phyloP scores from a whole-genome alignment of 2,113 vertebrate genomes.

The Marcusenius ussheri region DNA sequence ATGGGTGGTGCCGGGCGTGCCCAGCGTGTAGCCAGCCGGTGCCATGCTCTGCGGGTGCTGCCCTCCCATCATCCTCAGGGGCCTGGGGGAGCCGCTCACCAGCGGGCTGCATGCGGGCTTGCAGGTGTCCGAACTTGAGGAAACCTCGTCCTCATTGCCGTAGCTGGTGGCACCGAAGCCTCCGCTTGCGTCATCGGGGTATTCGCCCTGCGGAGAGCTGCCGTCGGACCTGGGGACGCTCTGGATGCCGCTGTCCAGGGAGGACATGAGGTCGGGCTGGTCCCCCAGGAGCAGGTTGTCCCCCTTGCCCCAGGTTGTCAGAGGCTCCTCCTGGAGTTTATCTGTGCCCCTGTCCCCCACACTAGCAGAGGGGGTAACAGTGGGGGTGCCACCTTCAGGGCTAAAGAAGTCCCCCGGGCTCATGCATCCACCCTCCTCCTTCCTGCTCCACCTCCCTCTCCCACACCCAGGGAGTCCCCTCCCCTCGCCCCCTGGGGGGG shows the following conservation, averaged over 20 bases:
- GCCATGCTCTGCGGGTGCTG: constrained; percentile 75
- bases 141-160: constrained; percentile 86
- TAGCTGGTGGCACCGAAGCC: constrained; percentile 70
- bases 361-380: constrained; percentile 68
- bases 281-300: constrained; percentile 81
- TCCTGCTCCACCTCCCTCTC: constrained; percentile 77
- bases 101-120: constrained; percentile 79
- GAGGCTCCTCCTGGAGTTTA: constrained; percentile 77
- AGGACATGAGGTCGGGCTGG: constrained; percentile 89
- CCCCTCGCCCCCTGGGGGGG: constrained; percentile 75
- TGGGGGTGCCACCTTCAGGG: constrained; percentile 71
- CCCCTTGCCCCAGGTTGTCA: constrained; percentile 86
- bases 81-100: constrained; percentile 78
- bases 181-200: constrained; percentile 66
- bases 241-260: constrained; percentile 89
- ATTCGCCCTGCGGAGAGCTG: constrained; percentile 86
- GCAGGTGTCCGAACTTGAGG: constrained; percentile 79
- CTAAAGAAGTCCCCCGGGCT: constrained; percentile 93
- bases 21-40: constrained; percentile 75
- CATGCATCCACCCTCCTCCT: constrained; percentile 94
- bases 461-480: constrained; percentile 76
- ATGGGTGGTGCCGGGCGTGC: constrained; percentile 69
- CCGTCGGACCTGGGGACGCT: constrained; percentile 82
- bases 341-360: constrained; percentile 54
- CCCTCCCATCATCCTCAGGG: constrained; percentile 72